Percentiles rank a stretch among this genome's conserved stretches.
phyloP scores from a whole-genome alignment of 2,888 invertebrate genomes.

The Aplocera efformata region DNA sequence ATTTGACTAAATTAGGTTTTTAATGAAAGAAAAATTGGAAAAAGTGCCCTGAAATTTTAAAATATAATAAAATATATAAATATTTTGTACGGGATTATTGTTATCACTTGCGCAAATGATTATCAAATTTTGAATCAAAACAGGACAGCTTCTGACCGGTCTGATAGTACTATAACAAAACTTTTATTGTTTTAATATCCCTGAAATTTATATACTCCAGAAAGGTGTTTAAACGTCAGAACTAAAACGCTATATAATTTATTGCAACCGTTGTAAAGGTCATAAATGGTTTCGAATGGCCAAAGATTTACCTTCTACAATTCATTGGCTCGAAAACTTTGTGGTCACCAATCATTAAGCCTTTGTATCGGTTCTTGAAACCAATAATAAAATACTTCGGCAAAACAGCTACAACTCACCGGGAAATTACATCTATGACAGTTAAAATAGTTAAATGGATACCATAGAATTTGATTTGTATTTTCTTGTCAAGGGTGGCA shows the following conservation, averaged over 20 bases:
- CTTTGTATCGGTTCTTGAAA: constrained; percentile 38
- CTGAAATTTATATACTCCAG: not conserved
- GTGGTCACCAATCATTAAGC: constrained; percentile 44
- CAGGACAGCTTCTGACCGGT: no score
- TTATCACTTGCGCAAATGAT: no score
- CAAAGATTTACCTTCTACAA: constrained; percentile 20
- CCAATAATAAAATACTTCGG: constrained; percentile 44
- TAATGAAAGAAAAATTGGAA: no score
- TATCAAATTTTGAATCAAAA: no score
- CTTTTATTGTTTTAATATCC: not conserved
- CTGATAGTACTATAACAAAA: no score
- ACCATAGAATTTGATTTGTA: constrained; percentile 63
- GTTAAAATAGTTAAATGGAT: constrained; percentile 50
- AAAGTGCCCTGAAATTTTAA: no score
- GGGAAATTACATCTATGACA: constrained; percentile 46
- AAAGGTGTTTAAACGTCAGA: no score
- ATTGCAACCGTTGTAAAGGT: constrained; percentile 21
- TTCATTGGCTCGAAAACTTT: constrained; percentile 31
- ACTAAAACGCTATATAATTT: no score
- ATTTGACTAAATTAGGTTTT: no score
- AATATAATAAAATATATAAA: no score
- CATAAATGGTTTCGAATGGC: constrained; percentile 20
- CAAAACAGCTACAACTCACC: constrained; percentile 31
- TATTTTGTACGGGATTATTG: no score
- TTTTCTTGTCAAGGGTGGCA: constrained; percentile 62